Evolutionary conservation across 2,113 vertebrate species (phyloP), one percentile per base, ranked within the genome.

Genomic region (Leptobrachium ailaonicum): DNA sequence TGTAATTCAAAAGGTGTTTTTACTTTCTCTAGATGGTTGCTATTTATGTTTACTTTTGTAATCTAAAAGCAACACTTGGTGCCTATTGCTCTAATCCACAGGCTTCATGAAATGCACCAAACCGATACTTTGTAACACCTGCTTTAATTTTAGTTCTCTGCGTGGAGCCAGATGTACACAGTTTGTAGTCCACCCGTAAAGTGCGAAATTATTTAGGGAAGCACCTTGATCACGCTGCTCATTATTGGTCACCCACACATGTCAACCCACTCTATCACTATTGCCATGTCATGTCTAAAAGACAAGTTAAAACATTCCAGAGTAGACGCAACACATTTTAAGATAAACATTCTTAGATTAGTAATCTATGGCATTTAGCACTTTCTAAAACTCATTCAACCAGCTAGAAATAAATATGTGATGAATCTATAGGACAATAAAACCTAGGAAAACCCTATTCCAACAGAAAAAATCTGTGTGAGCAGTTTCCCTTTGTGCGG

Each of bases 191-290:
- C 40, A 62, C 45, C 45, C 58, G 66, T 62, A 47, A 75, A 64
- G 58, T 66, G 73, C 64, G n/a, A 64, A 64, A 75, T 75, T 64
- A 75, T 56, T 75, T 75, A n/a, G 73, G 73, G 63, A 50, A 62
- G 42, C 58, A 64, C 58, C 73, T 75, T 75, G 58, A 62, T 75
- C 43, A 64, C 14, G 43, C 60, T 10, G 42, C 73, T 75, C 9
- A 47, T 58, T 14, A 12, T 40, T 53, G 47, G 20, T 14, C 73
- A 64, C 73, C 60, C 73, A 75, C 73, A 66, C 73, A 13, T 6
- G 13, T 50, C 9, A 47, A 14, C 20, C 50, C 43, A 3, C 44
- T 75, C 73, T 75, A 14, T 2, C n/a, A n/a, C 50, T 58, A 64
- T 62, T 20, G 9, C 56, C 42, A 44, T 56, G 13, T 62, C 13